Base-by-base conservation (phyloP, 2,113 vertebrate genomes). In the Camelus dromedarius region DNA sequence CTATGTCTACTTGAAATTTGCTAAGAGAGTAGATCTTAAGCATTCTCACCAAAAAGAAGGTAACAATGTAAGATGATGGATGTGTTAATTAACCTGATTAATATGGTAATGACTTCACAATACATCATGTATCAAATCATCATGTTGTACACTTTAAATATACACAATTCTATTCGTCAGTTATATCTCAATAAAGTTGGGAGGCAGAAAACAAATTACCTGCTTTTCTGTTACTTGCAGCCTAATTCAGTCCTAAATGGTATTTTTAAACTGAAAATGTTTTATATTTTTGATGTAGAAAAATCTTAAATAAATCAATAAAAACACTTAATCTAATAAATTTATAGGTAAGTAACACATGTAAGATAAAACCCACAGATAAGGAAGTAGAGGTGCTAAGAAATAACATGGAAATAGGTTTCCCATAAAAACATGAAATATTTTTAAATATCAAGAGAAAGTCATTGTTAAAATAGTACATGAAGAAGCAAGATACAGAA, bases 371-470 rank as follows among this genome's bases (percentile, higher is more conserved):
- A 15, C 15, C 10, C 16, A 76, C 46, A 46, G n/a, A 52, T 28
- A 8, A 89, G 22, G 35, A 75, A 58, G 50, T 46, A 58, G 35
- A 76, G 22, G 60, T 67, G 48, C 77, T 67, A 35, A 83, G 58
- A 67, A 58, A 54, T n/a, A 83, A 54, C 35, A 82, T 54, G 58
- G 67, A 94, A 75, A 67, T 35, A 56, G 28, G 16, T 56, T 75
- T 81, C 32, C 60, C 58, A 89, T n/a, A 75, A 94, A 82, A 35
- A 75, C 8, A 22, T 76, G 58, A 89, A 75, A 73, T 16, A 18
- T 50, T 93, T 93, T 87, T 70, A 93, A 79, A 83, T 42, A 84
- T 32, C n/a, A 24, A 64, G n/a, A 62, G 58, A 77, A 77, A 77
- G 30, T 64, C 54, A 64, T 48, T 67, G 42, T 60, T 91, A n/a